Evolutionary conservation across 2,113 vertebrate genomes (phyloP).

Genomic region (Psittacus erithacus): DNA sequence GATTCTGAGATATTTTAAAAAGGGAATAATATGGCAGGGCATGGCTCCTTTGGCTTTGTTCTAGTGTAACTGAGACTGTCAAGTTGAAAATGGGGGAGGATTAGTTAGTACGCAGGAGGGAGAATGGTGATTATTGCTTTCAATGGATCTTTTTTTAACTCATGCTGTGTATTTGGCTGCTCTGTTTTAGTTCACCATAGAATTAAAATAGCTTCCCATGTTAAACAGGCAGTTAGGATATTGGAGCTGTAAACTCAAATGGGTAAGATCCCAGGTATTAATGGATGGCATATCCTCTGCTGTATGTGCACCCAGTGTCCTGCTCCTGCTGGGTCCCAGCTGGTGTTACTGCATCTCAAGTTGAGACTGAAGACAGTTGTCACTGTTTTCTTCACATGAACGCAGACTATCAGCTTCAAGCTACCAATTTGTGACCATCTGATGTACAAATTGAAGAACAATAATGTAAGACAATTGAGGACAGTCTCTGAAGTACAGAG

Average conservation of each 20-base stretch:
- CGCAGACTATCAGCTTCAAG: neutral
- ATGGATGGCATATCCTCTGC: neutral
- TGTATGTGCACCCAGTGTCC: neutral
- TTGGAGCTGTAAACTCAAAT: neutral
- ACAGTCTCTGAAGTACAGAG: constrained; percentile 18
- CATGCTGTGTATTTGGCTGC: constrained; percentile 8
- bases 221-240: neutral
- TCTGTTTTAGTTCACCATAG: neutral
- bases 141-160: constrained; percentile 37
- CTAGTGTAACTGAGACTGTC: constrained; percentile 2
- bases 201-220: neutral
- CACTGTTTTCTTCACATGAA: neutral
- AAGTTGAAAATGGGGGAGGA: constrained; percentile 13
- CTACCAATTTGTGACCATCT: constrained; percentile 50
- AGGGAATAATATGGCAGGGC: neutral
- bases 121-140: constrained; percentile 40
- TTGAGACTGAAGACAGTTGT: constrained; percentile 9
- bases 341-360: neutral
- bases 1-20: neutral
- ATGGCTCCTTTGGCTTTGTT: constrained; percentile 6
- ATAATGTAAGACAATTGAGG: constrained; percentile 5
- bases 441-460: constrained; percentile 52
- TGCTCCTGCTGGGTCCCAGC: neutral
- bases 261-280: neutral
- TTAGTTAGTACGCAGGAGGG: constrained; percentile 14